Percentiles rank a stretch among this genome's conserved stretches.
Evolutionary conservation across 2,797 vertebrate genomes (phyloP).

Genomic region (Tamandua tetradactyla): DNA sequence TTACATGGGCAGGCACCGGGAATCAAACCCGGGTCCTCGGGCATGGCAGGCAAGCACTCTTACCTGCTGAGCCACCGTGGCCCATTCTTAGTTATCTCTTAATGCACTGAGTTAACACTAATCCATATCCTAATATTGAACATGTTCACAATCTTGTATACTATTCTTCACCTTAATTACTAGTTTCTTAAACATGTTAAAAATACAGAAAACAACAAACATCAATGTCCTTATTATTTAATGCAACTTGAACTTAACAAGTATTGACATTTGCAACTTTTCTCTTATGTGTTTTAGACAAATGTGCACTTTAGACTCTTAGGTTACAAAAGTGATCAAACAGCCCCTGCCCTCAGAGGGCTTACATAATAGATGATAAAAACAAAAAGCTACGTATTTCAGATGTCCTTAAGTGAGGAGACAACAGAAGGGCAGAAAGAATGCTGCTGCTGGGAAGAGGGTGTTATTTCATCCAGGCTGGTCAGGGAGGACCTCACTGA

Average conservation of each 20-base stretch:
- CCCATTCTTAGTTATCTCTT: background rate
- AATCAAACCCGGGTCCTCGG: too few relatives aligned
- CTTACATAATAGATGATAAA: background rate
- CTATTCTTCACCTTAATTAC: background rate
- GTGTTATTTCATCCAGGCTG: background rate
- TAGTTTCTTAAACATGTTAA: background rate
- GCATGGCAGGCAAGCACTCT: too few relatives aligned
- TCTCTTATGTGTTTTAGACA: background rate
- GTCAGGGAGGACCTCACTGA: background rate
- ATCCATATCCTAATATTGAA: background rate
- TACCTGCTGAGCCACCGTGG: too few relatives aligned
- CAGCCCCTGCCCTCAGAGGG: background rate
- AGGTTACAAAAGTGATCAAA: background rate
- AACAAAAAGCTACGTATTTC: background rate
- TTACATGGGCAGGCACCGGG: too few relatives aligned
- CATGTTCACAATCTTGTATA: background rate
- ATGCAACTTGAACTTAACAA: constrained; percentile 11
- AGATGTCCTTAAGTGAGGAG: background rate
- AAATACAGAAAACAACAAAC: background rate
- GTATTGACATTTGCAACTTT: background rate
- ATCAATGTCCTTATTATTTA: background rate
- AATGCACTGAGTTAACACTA: background rate
- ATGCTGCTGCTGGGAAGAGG: too few relatives aligned
- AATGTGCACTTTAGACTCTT: background rate
- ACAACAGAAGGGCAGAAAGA: background rate